phyloP scores from a whole-genome alignment of 1,140 invertebrate species.

The Anthonomus grandis region DNA sequence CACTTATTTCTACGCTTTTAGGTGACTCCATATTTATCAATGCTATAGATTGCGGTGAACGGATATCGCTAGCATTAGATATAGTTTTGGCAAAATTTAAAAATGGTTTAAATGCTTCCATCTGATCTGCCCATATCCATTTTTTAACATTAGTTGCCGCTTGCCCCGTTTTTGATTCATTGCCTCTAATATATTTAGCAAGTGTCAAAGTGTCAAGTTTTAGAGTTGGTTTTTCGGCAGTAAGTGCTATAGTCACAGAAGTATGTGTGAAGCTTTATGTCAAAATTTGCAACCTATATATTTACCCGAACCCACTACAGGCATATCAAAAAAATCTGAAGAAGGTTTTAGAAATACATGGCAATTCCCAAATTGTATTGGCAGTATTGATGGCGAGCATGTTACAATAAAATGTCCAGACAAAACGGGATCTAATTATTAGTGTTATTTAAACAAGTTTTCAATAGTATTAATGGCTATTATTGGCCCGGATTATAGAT shows the following conservation, averaged over 20 bases:
- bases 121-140: background rate
- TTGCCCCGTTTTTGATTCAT: too few relatives aligned
- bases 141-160: background rate
- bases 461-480: background rate
- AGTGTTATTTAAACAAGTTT: too few relatives aligned
- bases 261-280: slow-evolving; percentile 11
- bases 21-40: background rate
- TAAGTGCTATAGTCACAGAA: slow-evolving; percentile 9
- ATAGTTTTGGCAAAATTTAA: background rate
- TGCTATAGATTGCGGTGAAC: slow-evolving; percentile 1
- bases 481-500: background rate
- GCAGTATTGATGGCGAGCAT: background rate
- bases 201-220: too few relatives aligned
- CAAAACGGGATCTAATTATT: too few relatives aligned
- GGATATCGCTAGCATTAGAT: background rate
- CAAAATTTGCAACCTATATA: too few relatives aligned
- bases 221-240: slow-evolving; percentile 8
- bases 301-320: background rate
- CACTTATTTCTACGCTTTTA: too few relatives aligned
- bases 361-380: too few relatives aligned
- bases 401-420: background rate
- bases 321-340: background rate
- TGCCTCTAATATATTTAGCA: too few relatives aligned
- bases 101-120: background rate
- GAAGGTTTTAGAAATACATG: background rate